Evolutionary conservation across 2,888 invertebrate species (phyloP), one percentile per base, ranked within the genome.

Genomic region (Ochropleura leucogaster): DNA sequence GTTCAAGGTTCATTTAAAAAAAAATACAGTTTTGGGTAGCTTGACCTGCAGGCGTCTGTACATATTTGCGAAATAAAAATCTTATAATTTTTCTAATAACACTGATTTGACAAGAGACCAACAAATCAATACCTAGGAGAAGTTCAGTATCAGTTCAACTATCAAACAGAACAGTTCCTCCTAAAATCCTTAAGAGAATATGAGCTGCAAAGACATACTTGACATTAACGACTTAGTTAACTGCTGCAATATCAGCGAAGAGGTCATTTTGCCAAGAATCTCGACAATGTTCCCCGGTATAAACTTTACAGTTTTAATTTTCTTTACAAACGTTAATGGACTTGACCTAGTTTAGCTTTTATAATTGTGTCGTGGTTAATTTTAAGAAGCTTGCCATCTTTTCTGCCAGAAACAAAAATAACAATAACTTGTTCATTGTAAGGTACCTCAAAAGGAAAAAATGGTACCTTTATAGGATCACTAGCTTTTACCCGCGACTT

Each of bases 241-340:
- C 68, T 59, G 40, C 53, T n/a, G 40, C 14, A 20, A 44, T 77
- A 77, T 67, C 47, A 63, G 46, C 63, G 14, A 42, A 53, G 53
- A 76, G 73, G 79, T 57, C 44, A 84, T 66, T 69, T 68, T 51
- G 16, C 53, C 18, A 20, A 83, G 68, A 83, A 68, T 79, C 67
- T 68, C 49, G 49, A 55, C 53, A 68, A 60, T 47, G 72, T 83
- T 78, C 49, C 66, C 4, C 9, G 55, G 3, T 77, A 59, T 68
- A 66, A 77, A 62, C 20, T 63, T 78, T 47, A 78, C 18, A 79
- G 79, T 83, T 83, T 79, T 83, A 78, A 79, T 83, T 78, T 71
- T 67, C 71, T 40, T 55, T 30, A 53, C 42, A n/a, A 2, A 42
- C 1, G 12, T 67, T 82, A 70, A 78, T 78, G 57, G 47, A 63